These are phyloP conservation scores for Amphiprion clarkii DNA, from an alignment of 2,797 vertebrate genomes.

Conservation along the genomic window DNA sequence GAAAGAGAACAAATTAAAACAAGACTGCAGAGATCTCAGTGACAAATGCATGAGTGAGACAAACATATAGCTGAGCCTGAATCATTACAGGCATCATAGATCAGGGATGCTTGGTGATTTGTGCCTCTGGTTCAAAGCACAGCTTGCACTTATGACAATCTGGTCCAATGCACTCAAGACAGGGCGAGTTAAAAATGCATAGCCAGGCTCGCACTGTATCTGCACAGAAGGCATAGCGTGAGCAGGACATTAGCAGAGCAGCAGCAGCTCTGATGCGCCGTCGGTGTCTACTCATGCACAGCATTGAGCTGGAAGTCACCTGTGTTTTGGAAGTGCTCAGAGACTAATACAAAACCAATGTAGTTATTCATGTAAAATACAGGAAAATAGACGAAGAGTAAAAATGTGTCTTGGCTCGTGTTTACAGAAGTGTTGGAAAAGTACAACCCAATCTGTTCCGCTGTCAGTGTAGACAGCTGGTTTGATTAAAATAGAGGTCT, in stretches of 20 bases:
- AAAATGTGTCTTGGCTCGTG: not conserved
- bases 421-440: not conserved
- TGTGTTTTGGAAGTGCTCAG: not conserved
- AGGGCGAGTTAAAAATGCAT: slow-evolving; percentile 57
- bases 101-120: slow-evolving; percentile 38
- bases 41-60: slow-evolving; percentile 39
- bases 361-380: not conserved
- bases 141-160: slow-evolving; percentile 54
- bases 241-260: not conserved
- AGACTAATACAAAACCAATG: not conserved
- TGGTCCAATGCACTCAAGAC: slow-evolving; percentile 34
- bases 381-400: not conserved
- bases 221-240: not conserved
- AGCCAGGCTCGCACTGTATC: not conserved
- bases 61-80: slow-evolving; percentile 24
- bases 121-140: slow-evolving; percentile 47
- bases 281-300: not conserved
- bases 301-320: not conserved
- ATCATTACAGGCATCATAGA: slow-evolving; percentile 34
- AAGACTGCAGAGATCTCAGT: slow-evolving; percentile 31
- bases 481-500: not conserved
- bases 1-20: slow-evolving; percentile 32
- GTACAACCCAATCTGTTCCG: too few species aligned
- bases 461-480: too few species aligned
- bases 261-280: not conserved